phyloP scores from a whole-genome alignment of 2,113 vertebrate species.

The Reinhardtius hippoglossoides region DNA sequence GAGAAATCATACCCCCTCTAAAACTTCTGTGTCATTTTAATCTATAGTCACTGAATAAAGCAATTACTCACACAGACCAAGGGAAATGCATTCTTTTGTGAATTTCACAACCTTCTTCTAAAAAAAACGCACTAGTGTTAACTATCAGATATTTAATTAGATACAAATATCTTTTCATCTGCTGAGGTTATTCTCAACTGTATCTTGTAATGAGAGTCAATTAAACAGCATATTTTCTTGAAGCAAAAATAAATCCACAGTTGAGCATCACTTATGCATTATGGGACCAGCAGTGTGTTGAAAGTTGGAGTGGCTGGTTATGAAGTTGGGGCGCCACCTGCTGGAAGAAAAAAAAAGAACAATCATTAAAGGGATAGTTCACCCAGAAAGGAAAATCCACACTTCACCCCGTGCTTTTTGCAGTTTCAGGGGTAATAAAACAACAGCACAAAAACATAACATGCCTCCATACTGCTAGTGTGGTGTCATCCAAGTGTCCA shows the following conservation, averaged over 20 bases:
- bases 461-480: too few species aligned
- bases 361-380: too few species aligned
- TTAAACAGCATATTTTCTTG: too few species aligned
- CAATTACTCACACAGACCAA: not conserved
- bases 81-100: not conserved
- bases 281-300: not conserved
- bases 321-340: conserved; percentile 56
- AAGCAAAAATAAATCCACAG: not conserved
- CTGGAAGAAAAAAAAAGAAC: conserved; percentile 31
- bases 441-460: too few species aligned
- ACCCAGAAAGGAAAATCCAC: too few species aligned
- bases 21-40: conserved; percentile 55
- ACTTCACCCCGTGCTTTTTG: too few species aligned
- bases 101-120: not conserved
- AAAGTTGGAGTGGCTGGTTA: conserved; percentile 8
- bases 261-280: not conserved
- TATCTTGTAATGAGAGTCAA: too few species aligned
- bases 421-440: too few species aligned
- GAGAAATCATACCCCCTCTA: conserved; percentile 3
- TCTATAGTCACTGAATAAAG: conserved; percentile 18
- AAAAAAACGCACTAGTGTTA: not conserved
- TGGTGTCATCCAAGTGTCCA: too few species aligned
- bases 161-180: not conserved
- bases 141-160: too few species aligned
- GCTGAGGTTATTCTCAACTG: not conserved